These are phyloP conservation scores for Ophion obscuratus DNA, from an alignment of 2,888 invertebrate genomes.

Conservation along the genomic window DNA sequence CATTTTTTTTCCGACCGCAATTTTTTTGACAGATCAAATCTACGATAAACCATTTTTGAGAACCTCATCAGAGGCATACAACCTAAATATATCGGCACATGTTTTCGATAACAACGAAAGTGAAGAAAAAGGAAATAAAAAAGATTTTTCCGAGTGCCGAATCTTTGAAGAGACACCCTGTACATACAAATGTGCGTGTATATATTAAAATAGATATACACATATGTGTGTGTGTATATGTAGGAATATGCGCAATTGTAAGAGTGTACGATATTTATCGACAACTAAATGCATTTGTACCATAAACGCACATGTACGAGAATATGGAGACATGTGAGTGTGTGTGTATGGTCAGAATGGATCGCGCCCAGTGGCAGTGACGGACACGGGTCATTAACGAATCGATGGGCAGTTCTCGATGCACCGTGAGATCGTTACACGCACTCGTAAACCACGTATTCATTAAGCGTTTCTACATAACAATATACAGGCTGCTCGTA, in stretches of 20 bases:
- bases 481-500: slow-evolving; percentile 15
- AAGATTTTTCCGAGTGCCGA: neutral
- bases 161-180: neutral
- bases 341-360: slow-evolving; percentile 25
- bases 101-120: too few species aligned
- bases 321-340: neutral
- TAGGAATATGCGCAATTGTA: slow-evolving; percentile 28
- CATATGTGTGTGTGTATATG: neutral
- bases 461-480: slow-evolving; percentile 59
- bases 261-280: slow-evolving; percentile 45
- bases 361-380: slow-evolving; percentile 51
- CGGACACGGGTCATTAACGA: slow-evolving; percentile 70
- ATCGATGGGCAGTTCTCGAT: slow-evolving; percentile 61
- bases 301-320: neutral
- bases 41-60: too few species aligned
- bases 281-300: slow-evolving; percentile 31
- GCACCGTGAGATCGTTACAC: slow-evolving; percentile 67
- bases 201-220: neutral
- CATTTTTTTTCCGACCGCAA: too few species aligned
- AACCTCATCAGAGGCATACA: too few species aligned
- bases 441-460: slow-evolving; percentile 65
- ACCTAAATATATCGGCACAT: too few species aligned
- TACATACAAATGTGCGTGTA: neutral
- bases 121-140: too few species aligned
- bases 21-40: too few species aligned